These are phyloP conservation scores for Saturnia pavonia DNA, from an alignment of 2,888 invertebrate species.

Conservation along the genomic window DNA sequence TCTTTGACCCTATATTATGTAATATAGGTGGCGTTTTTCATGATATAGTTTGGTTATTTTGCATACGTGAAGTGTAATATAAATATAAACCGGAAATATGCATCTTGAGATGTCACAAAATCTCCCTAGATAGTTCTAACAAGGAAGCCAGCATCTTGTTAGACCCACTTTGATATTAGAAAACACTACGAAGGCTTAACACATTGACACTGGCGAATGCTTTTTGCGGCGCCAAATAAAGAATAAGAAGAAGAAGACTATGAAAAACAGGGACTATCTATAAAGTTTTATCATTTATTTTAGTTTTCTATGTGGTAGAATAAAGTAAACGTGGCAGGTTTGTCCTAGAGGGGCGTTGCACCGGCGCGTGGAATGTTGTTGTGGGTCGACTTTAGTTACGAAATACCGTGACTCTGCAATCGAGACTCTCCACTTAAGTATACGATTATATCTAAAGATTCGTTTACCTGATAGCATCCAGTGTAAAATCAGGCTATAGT, in stretches of 20 bases:
- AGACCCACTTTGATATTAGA: too few species aligned
- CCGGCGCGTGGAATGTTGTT: constrained; percentile 64
- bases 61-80: too few species aligned
- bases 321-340: constrained; percentile 62
- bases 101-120: too few species aligned
- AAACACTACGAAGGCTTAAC: too few species aligned
- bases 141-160: too few species aligned
- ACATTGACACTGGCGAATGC: too few species aligned
- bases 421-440: constrained; percentile 56
- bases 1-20: too few species aligned
- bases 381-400: constrained; percentile 72
- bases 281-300: background rate
- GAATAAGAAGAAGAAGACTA: background rate
- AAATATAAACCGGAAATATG: too few species aligned
- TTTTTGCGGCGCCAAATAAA: too few species aligned
- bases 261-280: background rate
- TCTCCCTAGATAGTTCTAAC: too few species aligned
- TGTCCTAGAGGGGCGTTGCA: constrained; percentile 71
- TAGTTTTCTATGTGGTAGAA: constrained; percentile 30
- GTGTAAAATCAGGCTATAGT: background rate
- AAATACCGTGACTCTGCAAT: constrained; percentile 71
- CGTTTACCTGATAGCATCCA: background rate
- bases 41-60: too few species aligned
- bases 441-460: constrained; percentile 49
- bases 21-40: too few species aligned